Conservation (phyloP, 2,113 vertebrate species). For the Philantomba maxwellii region DNA sequence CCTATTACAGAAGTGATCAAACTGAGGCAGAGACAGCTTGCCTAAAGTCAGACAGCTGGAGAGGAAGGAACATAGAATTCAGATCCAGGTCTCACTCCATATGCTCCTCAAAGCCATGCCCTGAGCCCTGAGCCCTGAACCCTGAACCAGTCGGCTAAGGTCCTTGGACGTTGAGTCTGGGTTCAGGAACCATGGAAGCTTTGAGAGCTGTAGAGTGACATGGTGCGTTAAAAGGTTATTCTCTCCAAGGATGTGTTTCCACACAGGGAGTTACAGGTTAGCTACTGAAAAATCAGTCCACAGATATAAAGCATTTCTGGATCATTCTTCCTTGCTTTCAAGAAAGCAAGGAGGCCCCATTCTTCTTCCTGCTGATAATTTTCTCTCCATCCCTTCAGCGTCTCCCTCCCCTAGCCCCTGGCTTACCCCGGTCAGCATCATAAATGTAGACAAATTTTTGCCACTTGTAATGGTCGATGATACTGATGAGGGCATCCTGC, state of each 20-base stretch:
- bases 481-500: constrained; percentile 94
- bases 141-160: background rate
- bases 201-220: background rate
- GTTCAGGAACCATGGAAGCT: background rate
- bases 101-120: background rate
- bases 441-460: constrained; percentile 99
- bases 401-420: background rate
- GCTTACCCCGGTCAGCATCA: constrained; percentile 94
- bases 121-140: background rate
- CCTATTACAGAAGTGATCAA: background rate
- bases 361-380: background rate
- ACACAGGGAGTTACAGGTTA: background rate
- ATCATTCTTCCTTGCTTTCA: background rate
- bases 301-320: background rate
- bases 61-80: background rate
- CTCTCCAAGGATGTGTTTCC: background rate
- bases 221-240: background rate
- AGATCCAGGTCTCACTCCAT: background rate
- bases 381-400: background rate
- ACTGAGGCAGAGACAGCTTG: background rate
- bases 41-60: background rate
- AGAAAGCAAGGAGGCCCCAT: background rate
- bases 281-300: background rate
- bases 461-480: constrained; percentile 97
- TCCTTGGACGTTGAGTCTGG: background rate